phyloP scores from a whole-genome alignment of 2,113 vertebrate species.

The Antechinus stuartii region DNA sequence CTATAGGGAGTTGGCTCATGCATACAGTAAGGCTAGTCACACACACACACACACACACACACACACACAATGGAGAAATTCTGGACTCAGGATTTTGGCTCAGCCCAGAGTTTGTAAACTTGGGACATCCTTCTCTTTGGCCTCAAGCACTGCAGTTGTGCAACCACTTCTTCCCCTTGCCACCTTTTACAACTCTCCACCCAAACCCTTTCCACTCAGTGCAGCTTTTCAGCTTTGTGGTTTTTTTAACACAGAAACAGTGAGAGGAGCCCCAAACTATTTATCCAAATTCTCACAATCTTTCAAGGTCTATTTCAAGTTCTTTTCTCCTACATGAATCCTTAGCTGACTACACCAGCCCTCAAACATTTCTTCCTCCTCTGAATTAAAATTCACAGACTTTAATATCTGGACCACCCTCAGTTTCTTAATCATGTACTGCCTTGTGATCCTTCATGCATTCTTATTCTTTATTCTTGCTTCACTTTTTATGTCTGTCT shows the following conservation, averaged over 20 bases:
- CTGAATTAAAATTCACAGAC: neutral
- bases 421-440: neutral
- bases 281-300: neutral
- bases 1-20: neutral
- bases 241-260: neutral
- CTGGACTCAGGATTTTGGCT: neutral
- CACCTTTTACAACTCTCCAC: neutral
- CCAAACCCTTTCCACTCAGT: neutral
- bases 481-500: neutral
- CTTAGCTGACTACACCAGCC: neutral
- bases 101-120: neutral
- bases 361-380: neutral
- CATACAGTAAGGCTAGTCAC: neutral
- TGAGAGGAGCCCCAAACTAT: neutral
- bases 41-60: no score
- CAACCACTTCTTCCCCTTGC: neutral
- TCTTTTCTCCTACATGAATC: neutral
- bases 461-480: neutral
- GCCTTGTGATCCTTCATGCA: neutral
- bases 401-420: neutral
- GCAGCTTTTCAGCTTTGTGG: neutral
- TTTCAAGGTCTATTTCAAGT: neutral
- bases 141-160: neutral
- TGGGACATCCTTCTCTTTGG: neutral
- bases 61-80: neutral